phyloP scores from a whole-genome alignment of 1,140 invertebrate genomes.

The Rhizoglyphus robini region DNA sequence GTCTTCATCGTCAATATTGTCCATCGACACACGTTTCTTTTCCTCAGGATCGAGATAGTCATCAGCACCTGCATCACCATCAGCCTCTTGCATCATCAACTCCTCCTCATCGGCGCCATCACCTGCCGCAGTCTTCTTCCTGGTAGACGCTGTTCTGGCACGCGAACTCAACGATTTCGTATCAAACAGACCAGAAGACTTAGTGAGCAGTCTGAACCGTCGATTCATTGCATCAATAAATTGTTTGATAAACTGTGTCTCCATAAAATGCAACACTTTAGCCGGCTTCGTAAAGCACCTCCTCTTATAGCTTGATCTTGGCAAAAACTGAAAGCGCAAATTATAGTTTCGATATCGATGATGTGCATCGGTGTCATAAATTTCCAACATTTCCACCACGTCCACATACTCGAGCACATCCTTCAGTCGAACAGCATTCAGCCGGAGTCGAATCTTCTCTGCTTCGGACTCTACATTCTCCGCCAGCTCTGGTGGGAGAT shows the following conservation, averaged over 20 bases:
- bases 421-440: slow-evolving; percentile 59
- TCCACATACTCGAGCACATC: slow-evolving; percentile 62
- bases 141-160: not conserved
- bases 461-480: slow-evolving; percentile 42
- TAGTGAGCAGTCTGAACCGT: slow-evolving; percentile 23
- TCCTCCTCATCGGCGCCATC: slow-evolving; percentile 17
- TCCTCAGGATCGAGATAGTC: slow-evolving; percentile 34
- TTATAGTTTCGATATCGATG: slow-evolving; percentile 28
- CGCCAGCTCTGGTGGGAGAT: slow-evolving; percentile 13
- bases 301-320: slow-evolving; percentile 51
- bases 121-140: not conserved
- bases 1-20: slow-evolving; percentile 41
- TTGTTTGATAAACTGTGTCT: slow-evolving; percentile 34
- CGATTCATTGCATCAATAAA: slow-evolving; percentile 30
- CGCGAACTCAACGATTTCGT: not conserved
- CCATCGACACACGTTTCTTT: slow-evolving; percentile 29
- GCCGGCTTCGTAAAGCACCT: slow-evolving; percentile 53
- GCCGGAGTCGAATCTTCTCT: slow-evolving; percentile 49
- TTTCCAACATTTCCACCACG: slow-evolving; percentile 46
- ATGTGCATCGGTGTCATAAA: slow-evolving; percentile 7
- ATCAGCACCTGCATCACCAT: slow-evolving; percentile 23
- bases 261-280: slow-evolving; percentile 42
- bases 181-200: slow-evolving; percentile 16
- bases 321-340: slow-evolving; percentile 53
- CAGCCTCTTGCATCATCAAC: not conserved